These are phyloP conservation scores for Drosophila funebris DNA, from an alignment of 1,140 invertebrate genomes.

Conservation along the genomic window DNA sequence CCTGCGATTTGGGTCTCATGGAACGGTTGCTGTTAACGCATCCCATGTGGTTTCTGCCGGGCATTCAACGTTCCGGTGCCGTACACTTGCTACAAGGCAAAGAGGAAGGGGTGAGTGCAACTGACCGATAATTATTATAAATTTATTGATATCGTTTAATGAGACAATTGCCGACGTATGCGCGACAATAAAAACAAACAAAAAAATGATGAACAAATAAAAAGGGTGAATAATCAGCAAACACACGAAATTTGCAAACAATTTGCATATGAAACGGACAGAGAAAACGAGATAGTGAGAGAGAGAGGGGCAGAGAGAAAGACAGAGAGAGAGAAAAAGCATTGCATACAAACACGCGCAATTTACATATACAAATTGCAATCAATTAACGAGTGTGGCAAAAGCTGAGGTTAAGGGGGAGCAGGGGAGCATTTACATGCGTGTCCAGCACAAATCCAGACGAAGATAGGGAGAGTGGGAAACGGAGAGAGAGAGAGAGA, in stretches of 20 bases:
- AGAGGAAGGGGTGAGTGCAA: slow-evolving; percentile 92
- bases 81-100: slow-evolving; percentile 96
- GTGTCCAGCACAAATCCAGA: slow-evolving; percentile 6
- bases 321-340: slow-evolving; percentile 1
- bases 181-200: neutral
- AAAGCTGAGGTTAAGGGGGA: neutral
- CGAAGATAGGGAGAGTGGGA: neutral
- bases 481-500: neutral
- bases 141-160: slow-evolving; percentile 73
- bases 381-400: slow-evolving; percentile 67
- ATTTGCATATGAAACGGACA: slow-evolving; percentile 32
- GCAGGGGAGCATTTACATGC: neutral
- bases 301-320: slow-evolving; percentile 1
- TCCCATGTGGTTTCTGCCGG: slow-evolving; percentile 97
- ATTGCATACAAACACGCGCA: slow-evolving; percentile 39
- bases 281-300: too few species aligned
- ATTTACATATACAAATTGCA: slow-evolving; percentile 79
- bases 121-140: slow-evolving; percentile 65
- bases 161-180: slow-evolving; percentile 59
- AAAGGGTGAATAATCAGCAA: slow-evolving; percentile 46
- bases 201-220: slow-evolving; percentile 8
- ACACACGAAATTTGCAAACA: slow-evolving; percentile 69
- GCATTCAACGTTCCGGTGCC: slow-evolving; percentile 95
- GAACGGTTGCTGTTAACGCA: slow-evolving; percentile 95
- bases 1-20: slow-evolving; percentile 92